Conservation (phyloP, 2,797 vertebrate species). For the Ptychadena robeensis region DNA sequence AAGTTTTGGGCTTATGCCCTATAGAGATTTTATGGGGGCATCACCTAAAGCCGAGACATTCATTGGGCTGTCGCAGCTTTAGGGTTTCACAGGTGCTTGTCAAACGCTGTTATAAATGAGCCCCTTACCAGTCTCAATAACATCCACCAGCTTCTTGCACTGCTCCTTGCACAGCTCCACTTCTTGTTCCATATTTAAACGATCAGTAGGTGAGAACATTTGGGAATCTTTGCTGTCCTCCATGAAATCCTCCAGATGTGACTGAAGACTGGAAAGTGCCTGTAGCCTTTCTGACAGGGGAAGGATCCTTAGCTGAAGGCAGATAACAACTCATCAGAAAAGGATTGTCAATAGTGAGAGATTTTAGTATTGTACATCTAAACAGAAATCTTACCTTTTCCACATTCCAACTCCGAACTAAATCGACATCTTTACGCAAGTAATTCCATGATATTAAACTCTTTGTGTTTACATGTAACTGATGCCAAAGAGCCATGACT, state of each 20-base stretch:
- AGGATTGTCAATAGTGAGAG: not conserved
- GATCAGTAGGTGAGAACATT: constrained; percentile 84
- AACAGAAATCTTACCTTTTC: constrained; percentile 77
- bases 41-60: no score
- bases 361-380: not conserved
- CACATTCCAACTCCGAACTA: constrained; percentile 86
- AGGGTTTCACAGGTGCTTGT: no score
- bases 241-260: constrained; percentile 88
- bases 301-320: constrained; percentile 81
- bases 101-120: no score
- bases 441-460: constrained; percentile 96
- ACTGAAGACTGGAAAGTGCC: constrained; percentile 83
- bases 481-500: constrained; percentile 96
- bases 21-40: no score
- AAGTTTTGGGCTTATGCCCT: no score
- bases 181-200: constrained; percentile 84
- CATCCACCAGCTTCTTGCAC: constrained; percentile 84
- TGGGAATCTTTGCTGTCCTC: constrained; percentile 89
- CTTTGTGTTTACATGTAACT: constrained; percentile 97
- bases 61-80: no score
- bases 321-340: not conserved
- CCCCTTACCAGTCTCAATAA: constrained; percentile 88
- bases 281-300: constrained; percentile 84
- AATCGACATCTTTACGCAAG: constrained; percentile 86
- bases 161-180: constrained; percentile 84